Evolutionary conservation across 53 echinoderm and acorn worm species (phyloP).

Genomic region (Actinopyga echinites): DNA sequence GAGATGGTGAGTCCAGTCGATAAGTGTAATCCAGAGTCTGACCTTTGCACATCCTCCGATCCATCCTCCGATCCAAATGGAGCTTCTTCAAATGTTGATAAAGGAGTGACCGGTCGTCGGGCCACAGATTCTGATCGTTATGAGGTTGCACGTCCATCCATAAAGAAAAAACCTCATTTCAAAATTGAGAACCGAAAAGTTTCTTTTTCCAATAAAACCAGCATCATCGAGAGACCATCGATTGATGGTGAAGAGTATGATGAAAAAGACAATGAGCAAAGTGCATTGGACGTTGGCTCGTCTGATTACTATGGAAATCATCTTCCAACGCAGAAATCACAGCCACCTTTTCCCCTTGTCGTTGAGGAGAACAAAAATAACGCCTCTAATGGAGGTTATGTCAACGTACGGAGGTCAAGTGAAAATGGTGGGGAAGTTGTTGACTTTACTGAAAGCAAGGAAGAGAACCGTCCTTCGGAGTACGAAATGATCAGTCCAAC

Average conservation of each 20-base stretch:
- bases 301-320: not conserved
- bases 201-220: slow-evolving; percentile 22
- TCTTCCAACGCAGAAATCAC: not conserved
- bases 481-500: slow-evolving; percentile 41
- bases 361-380: not conserved
- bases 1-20: slow-evolving; percentile 25
- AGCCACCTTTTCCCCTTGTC: not conserved
- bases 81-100: no score
- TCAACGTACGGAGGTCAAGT: not conserved
- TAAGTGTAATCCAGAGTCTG: no score
- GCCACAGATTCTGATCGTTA: no score
- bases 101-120: no score
- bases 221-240: slow-evolving; percentile 11
- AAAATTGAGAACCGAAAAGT: slow-evolving; percentile 18
- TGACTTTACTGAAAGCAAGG: not conserved
- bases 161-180: slow-evolving; percentile 27
- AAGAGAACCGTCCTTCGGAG: not conserved
- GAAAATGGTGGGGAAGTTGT: not conserved
- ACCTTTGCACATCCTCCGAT: no score
- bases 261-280: not conserved
- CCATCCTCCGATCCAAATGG: no score
- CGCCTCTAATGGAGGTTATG: slow-evolving; percentile 5
- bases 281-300: not conserved
- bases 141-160: not conserved
- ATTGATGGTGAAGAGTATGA: slow-evolving; percentile 5